These are phyloP conservation scores for Menidia beryllina DNA, from an alignment of 2,113 vertebrate species.

Conservation along the genomic window DNA sequence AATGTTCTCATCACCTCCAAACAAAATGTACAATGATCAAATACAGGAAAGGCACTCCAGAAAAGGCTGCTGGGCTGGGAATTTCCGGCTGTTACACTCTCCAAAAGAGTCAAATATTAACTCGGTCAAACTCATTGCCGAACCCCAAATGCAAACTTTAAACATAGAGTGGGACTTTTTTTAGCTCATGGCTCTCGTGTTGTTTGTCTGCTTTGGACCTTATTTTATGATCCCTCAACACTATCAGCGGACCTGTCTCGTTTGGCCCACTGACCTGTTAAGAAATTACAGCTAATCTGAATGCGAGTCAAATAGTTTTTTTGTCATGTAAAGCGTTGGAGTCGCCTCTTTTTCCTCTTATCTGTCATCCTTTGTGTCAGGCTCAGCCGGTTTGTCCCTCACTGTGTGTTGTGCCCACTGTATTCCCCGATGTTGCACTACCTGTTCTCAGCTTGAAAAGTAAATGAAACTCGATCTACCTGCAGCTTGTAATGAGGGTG, in stretches of 20 bases:
- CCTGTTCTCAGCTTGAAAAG: constrained; percentile 61
- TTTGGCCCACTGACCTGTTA: constrained; percentile 47
- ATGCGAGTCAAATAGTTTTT: neutral
- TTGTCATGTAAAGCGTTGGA: neutral
- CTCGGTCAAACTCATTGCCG: neutral
- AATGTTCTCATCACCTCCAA: neutral
- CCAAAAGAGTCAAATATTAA: constrained; percentile 61
- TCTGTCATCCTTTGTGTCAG: constrained; percentile 13
- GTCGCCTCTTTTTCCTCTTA: too few relatives aligned
- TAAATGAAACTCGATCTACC: constrained; percentile 55
- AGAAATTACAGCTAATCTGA: constrained; percentile 8
- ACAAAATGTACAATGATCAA: neutral
- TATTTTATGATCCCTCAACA: neutral
- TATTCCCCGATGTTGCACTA: constrained; percentile 47
- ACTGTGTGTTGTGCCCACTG: constrained; percentile 14
- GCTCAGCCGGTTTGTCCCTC: constrained; percentile 8
- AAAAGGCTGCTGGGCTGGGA: neutral
- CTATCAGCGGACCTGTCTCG: constrained; percentile 1
- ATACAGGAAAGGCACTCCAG: neutral
- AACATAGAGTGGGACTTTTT: neutral
- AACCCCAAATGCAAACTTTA: constrained; percentile 3
- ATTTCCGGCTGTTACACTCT: neutral
- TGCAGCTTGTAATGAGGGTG: constrained; percentile 21
- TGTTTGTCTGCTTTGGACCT: neutral
- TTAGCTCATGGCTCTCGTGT: neutral